Conservation (phyloP, 2,888 invertebrate genomes). For the Mechanitis messenoides region DNA sequence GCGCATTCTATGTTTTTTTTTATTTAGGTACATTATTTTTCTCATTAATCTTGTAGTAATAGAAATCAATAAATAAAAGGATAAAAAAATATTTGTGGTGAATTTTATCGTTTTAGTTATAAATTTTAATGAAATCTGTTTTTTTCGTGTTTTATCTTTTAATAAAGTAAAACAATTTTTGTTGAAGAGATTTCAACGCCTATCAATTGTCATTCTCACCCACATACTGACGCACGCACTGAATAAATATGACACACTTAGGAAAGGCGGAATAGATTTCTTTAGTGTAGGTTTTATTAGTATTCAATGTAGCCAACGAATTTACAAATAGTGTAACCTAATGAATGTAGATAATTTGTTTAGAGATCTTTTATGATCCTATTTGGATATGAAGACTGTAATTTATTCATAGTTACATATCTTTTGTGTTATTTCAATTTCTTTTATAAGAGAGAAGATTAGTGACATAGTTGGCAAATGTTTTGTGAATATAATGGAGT, state of each 20-base stretch:
- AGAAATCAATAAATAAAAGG: neutral
- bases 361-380: neutral
- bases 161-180: constrained; percentile 20
- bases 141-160: constrained; percentile 19
- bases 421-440: neutral
- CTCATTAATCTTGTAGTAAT: too few relatives aligned
- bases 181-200: constrained; percentile 15
- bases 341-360: constrained; percentile 3
- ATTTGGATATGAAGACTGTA: neutral
- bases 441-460: neutral
- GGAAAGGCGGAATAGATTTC: neutral
- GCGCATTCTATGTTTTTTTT: too few relatives aligned
- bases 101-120: too few relatives aligned
- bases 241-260: constrained; percentile 17
- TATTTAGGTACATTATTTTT: too few relatives aligned
- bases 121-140: too few relatives aligned
- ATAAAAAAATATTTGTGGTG: neutral
- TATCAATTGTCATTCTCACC: constrained; percentile 27
- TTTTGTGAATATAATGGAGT: constrained; percentile 21
- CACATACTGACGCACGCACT: constrained; percentile 26
- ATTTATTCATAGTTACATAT: neutral
- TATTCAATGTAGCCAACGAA: neutral
- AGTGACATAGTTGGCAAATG: neutral
- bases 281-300: constrained; percentile 2
- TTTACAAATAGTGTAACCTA: constrained; percentile 3